Conservation (phyloP, 2,888 invertebrate species). For the Eupithecia tripunctaria region DNA sequence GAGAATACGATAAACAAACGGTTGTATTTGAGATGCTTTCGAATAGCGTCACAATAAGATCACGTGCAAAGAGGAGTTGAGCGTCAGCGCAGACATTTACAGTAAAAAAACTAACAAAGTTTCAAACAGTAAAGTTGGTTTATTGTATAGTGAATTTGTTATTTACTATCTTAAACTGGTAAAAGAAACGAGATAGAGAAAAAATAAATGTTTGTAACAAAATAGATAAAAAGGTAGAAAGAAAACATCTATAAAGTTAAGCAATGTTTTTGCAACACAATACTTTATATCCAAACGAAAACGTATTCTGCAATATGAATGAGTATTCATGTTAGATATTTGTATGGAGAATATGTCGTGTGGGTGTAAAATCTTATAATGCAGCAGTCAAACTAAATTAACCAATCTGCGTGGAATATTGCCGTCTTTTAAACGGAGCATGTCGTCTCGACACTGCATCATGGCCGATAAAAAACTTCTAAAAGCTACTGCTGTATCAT, state of each 20-base stretch:
- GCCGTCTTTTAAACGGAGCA: constrained; percentile 35
- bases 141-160: background rate
- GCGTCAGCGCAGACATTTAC: background rate
- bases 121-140: background rate
- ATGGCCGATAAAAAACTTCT: constrained; percentile 34
- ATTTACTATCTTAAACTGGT: background rate
- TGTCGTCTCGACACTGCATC: constrained; percentile 36
- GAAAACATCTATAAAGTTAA: background rate
- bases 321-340: background rate
- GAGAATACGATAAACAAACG: constrained; percentile 41
- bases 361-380: constrained; percentile 49
- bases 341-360: constrained; percentile 10
- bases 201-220: background rate
- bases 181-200: background rate
- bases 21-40: constrained; percentile 42
- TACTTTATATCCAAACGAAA: background rate
- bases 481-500: background rate
- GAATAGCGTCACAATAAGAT: constrained; percentile 45
- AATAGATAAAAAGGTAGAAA: background rate
- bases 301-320: background rate
- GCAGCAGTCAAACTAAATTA: constrained; percentile 60
- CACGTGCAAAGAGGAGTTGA: constrained; percentile 52
- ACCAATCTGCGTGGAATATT: constrained; percentile 54
- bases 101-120: background rate
- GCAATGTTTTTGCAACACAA: background rate